A percentile compares a stretch with the other conserved stretches of the same genome.
Evolutionary conservation across 2,888 invertebrate species (phyloP).

Genomic region (Stenoptilia bipunctidactyla): DNA sequence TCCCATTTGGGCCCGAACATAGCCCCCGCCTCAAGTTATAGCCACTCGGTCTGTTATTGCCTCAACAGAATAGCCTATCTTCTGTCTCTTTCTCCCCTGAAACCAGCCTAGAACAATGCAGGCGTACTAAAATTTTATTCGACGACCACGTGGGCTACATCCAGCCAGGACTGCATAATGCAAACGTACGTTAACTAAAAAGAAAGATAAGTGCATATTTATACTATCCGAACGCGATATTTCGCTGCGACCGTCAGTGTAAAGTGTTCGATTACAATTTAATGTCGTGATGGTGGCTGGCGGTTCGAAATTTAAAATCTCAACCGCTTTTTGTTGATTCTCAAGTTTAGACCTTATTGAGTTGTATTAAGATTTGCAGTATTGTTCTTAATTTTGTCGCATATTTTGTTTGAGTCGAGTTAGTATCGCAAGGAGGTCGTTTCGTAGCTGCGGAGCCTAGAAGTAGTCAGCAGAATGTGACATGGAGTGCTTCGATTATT

Average conservation of each 20-base stretch:
- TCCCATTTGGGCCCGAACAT: constrained; percentile 33
- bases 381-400: constrained; percentile 12
- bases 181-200: constrained; percentile 64
- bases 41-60: constrained; percentile 48
- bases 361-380: constrained; percentile 10
- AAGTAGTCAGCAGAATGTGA: constrained; percentile 37
- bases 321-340: constrained; percentile 18
- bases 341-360: constrained; percentile 21
- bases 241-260: constrained; percentile 59
- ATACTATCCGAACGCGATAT: constrained; percentile 62
- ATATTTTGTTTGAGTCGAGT: constrained; percentile 22
- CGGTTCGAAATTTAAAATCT: constrained; percentile 47
- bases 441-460: constrained; percentile 41
- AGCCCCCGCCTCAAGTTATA: constrained; percentile 38
- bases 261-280: constrained; percentile 71
- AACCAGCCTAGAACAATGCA: constrained; percentile 51
- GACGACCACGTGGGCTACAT: constrained; percentile 54
- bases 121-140: constrained; percentile 67
- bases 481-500: constrained; percentile 34
- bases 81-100: constrained; percentile 32
- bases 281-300: constrained; percentile 52
- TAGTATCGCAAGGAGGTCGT: constrained; percentile 35
- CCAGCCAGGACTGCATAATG: constrained; percentile 55
- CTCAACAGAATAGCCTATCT: constrained; percentile 43
- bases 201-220: constrained; percentile 70